These are phyloP conservation scores for Psylliodes chrysocephalus DNA, from an alignment of 2,888 invertebrate species.

Conservation along the genomic window DNA sequence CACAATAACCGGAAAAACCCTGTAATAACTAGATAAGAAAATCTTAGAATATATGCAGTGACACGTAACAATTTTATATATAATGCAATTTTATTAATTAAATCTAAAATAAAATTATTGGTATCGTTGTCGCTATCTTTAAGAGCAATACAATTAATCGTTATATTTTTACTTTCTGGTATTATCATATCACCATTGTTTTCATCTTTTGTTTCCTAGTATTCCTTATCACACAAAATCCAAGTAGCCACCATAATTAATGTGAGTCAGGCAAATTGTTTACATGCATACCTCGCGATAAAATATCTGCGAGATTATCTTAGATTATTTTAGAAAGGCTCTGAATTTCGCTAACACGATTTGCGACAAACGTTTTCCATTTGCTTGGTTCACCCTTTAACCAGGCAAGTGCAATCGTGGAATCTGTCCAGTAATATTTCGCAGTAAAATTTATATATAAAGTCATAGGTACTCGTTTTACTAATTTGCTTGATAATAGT, in stretches of 20 bases:
- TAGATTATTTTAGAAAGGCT: neutral
- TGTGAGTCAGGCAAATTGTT: neutral
- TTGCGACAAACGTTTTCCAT: conserved; percentile 25
- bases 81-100: neutral
- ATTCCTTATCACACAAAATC: neutral
- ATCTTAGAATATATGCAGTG: conserved; percentile 3
- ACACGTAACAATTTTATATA: conserved; percentile 1
- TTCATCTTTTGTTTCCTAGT: neutral
- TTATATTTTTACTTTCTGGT: neutral
- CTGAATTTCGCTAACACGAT: conserved; percentile 21
- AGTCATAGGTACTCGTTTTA: neutral
- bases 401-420: conserved; percentile 30
- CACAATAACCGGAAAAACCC: too few relatives aligned
- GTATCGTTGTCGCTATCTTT: too few relatives aligned
- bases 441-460: conserved; percentile 2
- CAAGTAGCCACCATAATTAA: neutral
- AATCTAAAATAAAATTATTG: neutral
- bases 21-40: too few relatives aligned
- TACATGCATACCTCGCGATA: neutral
- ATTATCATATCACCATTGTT: neutral
- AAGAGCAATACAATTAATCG: neutral
- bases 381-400: conserved; percentile 15
- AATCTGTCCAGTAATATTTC: conserved; percentile 25
- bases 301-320: neutral
- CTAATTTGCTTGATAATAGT: conserved; percentile 18